phyloP scores from a whole-genome alignment of 2,888 invertebrate genomes.

The Pollenia labialis region DNA sequence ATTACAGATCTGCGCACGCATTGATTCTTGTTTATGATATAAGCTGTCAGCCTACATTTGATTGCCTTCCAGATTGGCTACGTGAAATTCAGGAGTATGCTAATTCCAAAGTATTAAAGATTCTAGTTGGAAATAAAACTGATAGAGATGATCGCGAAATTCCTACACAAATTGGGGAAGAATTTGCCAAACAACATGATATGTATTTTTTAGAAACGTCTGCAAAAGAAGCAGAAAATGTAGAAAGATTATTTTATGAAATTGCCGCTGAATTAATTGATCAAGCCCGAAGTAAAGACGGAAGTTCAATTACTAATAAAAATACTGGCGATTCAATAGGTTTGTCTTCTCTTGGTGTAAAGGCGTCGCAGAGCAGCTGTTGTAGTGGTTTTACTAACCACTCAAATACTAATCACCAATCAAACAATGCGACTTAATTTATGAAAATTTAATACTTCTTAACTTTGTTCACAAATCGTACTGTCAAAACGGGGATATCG shows the following conservation, averaged over 20 bases:
- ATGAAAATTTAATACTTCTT: slow-evolving; percentile 8
- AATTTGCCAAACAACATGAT: slow-evolving; percentile 97
- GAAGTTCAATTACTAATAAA: slow-evolving; percentile 80
- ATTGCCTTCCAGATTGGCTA: slow-evolving; percentile 98
- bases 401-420: slow-evolving; percentile 3
- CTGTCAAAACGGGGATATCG: slow-evolving; percentile 43
- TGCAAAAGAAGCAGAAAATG: slow-evolving; percentile 98
- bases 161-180: slow-evolving; percentile 96
- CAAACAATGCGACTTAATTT: slow-evolving; percentile 46
- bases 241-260: slow-evolving; percentile 97
- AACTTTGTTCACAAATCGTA: not conserved
- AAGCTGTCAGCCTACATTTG: slow-evolving; percentile 98
- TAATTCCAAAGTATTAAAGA: slow-evolving; percentile 89
- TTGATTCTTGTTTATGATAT: slow-evolving; percentile 98
- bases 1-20: slow-evolving; percentile 98
- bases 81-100: slow-evolving; percentile 99
- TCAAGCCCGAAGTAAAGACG: slow-evolving; percentile 93
- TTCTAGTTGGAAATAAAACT: slow-evolving; percentile 94
- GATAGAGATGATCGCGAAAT: slow-evolving; percentile 96
- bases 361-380: slow-evolving; percentile 80
- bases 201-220: slow-evolving; percentile 99
- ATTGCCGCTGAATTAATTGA: slow-evolving; percentile 97
- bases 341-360: slow-evolving; percentile 76
- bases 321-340: slow-evolving; percentile 78
- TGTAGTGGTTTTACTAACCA: slow-evolving; percentile 76